Base-by-base conservation (phyloP, 2,113 vertebrate genomes). In the Oostethus manadensis region DNA sequence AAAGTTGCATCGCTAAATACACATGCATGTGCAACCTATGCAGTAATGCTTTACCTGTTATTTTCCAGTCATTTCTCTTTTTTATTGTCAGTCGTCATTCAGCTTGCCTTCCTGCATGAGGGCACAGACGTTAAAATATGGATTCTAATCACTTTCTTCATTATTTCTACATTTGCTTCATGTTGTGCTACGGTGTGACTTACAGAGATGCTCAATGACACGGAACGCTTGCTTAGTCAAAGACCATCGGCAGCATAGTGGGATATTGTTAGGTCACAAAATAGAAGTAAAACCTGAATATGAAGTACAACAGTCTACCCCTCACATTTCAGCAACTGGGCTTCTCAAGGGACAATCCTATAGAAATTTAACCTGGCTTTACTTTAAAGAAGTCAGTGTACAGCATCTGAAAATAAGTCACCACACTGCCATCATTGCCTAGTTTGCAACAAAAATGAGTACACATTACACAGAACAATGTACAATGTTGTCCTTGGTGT, bases 161-260 rank as follows among this genome's bases (percentile, higher is more conserved):
- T 77, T 82, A 76, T 68, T 78, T 71, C 63, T 57, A 56, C 67
- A 84, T 84, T 76, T 76, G 78, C 68, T 29, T 80, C 76, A 80
- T 78, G 68, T 60, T 58, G 50, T 45, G 15, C 60, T 64, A 23
- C 51, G 43, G 58, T 53, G 48, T 23, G 50, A 72, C 51, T 45
- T 44, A 14, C 42, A 70, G 44, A 8, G 20, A 66, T 9, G 56
- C 50, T 62, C 46, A 48, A 45, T 78, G 66, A 64, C 47, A 20
- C 4, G 1, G 29, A 73, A 62, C 53, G 73, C 61, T 69, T 55
- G 13, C 35, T 16, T 33, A 15, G 51, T 14, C 26, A 3, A 3
- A 7, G 13, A 45, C 44, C 22, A 14, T 16, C 7, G 29, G 5
- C 29, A 8, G 29, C 29, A 8, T 33, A 6, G 29, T 33, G 20